A percentile compares a stretch with the other conserved stretches of the same genome.
These are phyloP conservation scores for Sebastes cheni DNA, from an alignment of 2,797 vertebrate genomes.

Conservation along the genomic window DNA sequence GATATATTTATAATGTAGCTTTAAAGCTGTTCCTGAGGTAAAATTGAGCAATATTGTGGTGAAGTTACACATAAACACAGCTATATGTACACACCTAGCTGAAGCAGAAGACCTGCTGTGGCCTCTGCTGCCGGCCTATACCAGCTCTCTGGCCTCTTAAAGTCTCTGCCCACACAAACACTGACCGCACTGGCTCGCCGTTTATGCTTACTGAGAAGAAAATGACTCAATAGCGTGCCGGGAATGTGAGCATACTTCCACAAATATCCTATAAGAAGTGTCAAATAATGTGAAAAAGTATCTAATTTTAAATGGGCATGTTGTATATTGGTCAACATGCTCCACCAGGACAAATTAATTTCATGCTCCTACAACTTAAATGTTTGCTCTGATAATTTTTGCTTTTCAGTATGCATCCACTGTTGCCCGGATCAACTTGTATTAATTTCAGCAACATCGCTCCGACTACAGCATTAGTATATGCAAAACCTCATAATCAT, in stretches of 20 bases:
- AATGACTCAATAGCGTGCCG: slow-evolving; percentile 19
- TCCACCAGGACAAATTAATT: slow-evolving; percentile 35
- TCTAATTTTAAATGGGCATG: slow-evolving; percentile 33
- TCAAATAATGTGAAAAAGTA: slow-evolving; percentile 26
- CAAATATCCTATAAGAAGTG: slow-evolving; percentile 27
- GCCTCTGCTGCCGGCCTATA: slow-evolving; percentile 37
- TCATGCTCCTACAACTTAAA: slow-evolving; percentile 31
- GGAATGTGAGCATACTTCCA: slow-evolving; percentile 31
- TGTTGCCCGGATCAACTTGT: slow-evolving; percentile 35
- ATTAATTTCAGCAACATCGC: slow-evolving; percentile 39
- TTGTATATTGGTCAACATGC: slow-evolving; percentile 32
- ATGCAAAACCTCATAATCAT: slow-evolving; percentile 60
- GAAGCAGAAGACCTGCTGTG: slow-evolving; percentile 31
- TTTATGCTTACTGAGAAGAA: slow-evolving; percentile 43
- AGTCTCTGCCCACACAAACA: slow-evolving; percentile 45
- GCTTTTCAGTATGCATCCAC: slow-evolving; percentile 35
- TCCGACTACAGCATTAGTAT: slow-evolving; percentile 32
- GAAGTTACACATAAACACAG: slow-evolving; percentile 14
- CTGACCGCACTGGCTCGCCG: slow-evolving; percentile 19
- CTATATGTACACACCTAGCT: slow-evolving; percentile 20
- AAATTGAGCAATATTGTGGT: slow-evolving; percentile 21
- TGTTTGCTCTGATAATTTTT: slow-evolving; percentile 21
- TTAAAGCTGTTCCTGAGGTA: slow-evolving; percentile 24
- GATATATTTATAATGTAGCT: slow-evolving; percentile 11
- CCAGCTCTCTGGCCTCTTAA: slow-evolving; percentile 48